These are phyloP conservation scores for Pachyramphus minor DNA, from an alignment of 2,113 vertebrate genomes.

Conservation along the genomic window DNA sequence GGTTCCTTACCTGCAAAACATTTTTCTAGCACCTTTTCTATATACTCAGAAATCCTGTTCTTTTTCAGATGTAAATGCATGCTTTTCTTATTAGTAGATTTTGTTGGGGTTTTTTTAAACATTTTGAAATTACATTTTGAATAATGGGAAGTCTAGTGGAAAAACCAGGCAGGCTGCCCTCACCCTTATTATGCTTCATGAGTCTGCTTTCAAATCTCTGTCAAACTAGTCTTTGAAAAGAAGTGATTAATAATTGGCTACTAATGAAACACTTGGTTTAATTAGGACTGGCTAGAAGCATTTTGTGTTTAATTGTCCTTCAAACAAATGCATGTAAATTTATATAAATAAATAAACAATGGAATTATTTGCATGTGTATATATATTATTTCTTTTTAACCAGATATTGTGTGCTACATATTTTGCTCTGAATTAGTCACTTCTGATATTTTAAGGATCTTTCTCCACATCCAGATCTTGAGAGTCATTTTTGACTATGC, in stretches of 20 bases:
- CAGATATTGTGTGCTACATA: background rate
- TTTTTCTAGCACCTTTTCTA: background rate
- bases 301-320: background rate
- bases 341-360: background rate
- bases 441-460: background rate
- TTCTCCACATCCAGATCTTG: accelerated
- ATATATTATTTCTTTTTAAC: background rate
- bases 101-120: background rate
- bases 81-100: background rate
- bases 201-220: slow-evolving; percentile 22
- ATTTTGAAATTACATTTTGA: background rate
- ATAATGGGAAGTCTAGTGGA: background rate
- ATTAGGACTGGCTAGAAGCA: background rate
- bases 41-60: background rate
- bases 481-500: background rate
- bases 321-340: background rate
- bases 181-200: background rate
- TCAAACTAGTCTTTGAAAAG: slow-evolving; percentile 6
- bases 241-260: background rate
- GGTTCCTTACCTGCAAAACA: slow-evolving; percentile 4
- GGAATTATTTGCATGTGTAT: background rate
- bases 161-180: background rate
- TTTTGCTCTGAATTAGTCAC: background rate
- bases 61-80: background rate
- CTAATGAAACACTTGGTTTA: slow-evolving; percentile 30